Evolutionary conservation across 1,140 invertebrate species (phyloP).

Genomic region (Pachypsylla venusta): DNA sequence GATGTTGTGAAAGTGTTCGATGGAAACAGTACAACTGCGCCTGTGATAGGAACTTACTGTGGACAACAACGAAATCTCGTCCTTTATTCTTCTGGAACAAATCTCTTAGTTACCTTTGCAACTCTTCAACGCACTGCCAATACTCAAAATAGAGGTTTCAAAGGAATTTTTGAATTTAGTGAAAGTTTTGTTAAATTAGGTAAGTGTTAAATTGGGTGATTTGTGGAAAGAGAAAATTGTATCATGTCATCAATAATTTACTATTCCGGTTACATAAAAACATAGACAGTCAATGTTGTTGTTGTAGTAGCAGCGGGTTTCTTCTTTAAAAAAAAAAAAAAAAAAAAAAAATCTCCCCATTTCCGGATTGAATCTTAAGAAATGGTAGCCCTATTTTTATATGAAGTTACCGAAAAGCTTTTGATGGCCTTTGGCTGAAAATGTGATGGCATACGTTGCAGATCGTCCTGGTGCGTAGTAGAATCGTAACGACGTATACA

Average conservation of each 20-base stretch:
- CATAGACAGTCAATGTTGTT: background rate
- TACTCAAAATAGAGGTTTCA: slow-evolving; percentile 87
- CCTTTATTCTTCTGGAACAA: slow-evolving; percentile 80
- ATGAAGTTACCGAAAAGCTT: too few species aligned
- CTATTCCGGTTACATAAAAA: background rate
- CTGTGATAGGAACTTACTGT: slow-evolving; percentile 93
- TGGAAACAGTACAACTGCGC: slow-evolving; percentile 65
- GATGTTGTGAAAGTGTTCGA: slow-evolving; percentile 95
- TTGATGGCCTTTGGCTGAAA: too few species aligned
- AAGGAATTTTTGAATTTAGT: slow-evolving; percentile 90
- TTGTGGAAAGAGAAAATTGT: slow-evolving; percentile 9
- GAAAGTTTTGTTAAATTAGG: slow-evolving; percentile 92
- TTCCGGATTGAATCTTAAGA: too few species aligned
- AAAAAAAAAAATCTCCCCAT: too few species aligned
- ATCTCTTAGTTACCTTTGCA: slow-evolving; percentile 75
- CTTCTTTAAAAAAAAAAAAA: background rate
- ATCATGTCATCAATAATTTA: background rate
- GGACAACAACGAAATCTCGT: slow-evolving; percentile 92
- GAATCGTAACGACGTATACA: too few species aligned
- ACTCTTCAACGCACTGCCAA: slow-evolving; percentile 76
- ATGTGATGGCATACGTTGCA: too few species aligned
- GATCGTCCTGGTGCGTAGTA: too few species aligned
- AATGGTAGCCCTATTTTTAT: too few species aligned
- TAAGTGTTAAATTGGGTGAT: slow-evolving; percentile 32
- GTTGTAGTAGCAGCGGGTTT: background rate